These are phyloP conservation scores for Drosophila melanocephala DNA, from an alignment of 2,888 invertebrate genomes.

Conservation along the genomic window DNA sequence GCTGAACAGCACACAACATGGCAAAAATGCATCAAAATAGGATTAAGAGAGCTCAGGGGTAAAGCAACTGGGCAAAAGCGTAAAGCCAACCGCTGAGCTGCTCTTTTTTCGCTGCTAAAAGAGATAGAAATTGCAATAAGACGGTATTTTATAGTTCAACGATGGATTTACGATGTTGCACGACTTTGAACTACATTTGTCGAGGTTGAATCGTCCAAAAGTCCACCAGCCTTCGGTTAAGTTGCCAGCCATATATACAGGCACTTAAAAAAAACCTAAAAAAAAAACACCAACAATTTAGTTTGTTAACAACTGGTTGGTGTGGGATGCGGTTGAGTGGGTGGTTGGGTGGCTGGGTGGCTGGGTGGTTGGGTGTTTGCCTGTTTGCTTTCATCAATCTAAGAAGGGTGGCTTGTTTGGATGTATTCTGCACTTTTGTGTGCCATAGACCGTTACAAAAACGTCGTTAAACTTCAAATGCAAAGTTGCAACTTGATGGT, in stretches of 20 bases:
- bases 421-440: conserved; percentile 38
- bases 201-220: conserved; percentile 43
- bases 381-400: conserved; percentile 9
- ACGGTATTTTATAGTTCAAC: conserved; percentile 80
- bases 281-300: conserved; percentile 27
- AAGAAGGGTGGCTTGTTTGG: conserved; percentile 11
- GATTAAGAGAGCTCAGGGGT: conserved; percentile 77
- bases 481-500: conserved; percentile 33
- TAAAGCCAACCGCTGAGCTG: conserved; percentile 68
- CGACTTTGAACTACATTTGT: conserved; percentile 80
- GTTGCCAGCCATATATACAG: conserved; percentile 28
- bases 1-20: conserved; percentile 58
- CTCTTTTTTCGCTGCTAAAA: conserved; percentile 51
- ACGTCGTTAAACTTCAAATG: conserved; percentile 59
- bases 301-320: conserved; percentile 54
- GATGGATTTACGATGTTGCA: conserved; percentile 77
- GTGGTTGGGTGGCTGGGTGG: conserved; percentile 4
- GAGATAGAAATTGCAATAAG: conserved; percentile 80
- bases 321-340: conserved; percentile 16
- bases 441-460: conserved; percentile 61
- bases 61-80: conserved; percentile 61
- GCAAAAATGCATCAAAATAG: conserved; percentile 74
- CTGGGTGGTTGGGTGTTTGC: conserved; percentile 20
- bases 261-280: conserved; percentile 12
- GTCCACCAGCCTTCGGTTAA: conserved; percentile 38